Base-by-base conservation (phyloP, 2,888 invertebrate species). In the Himalopsyche anomala region DNA sequence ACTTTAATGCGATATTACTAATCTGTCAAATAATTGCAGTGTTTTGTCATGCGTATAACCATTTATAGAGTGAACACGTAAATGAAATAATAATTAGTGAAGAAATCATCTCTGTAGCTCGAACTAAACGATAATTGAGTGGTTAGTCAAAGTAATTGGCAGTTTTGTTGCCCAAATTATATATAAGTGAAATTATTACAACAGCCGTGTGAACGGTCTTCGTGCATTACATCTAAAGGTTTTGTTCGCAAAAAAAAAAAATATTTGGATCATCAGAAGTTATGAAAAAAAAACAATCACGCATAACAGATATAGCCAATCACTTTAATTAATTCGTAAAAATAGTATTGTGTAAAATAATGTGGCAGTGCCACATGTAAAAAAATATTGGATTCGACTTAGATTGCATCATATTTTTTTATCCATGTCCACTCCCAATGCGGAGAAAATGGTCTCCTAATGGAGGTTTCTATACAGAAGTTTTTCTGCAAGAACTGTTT, bases 271-370 rank as follows among this genome's bases (percentile, higher is more conserved):
- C 62, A 19, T n/a, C 19, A 19, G 28, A 62, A 19, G 62, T 62
- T 62, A 19, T 62, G 62, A 62, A 62, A 62, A 62, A 19, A 62
- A 62, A 62, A 56, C 56, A 56, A 56, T 56, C 19, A 62, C 62
- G 19, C 19, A 8, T 19, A 19, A 19, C 62, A 62, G 19, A 62
- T 62, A 19, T 62, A 15, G 62, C 19, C 62, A 62, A 19, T 19
- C 62, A 19, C 2, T 62, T 28, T 28, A 28, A 28, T 1, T n/a
- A 28, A 28, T 28, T 28, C 2, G 28, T 28, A 28, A 28, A 28
- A 28, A 28, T 28, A 28, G 28, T 28, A 28, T 28, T 28, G 8
- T 42, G 6, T 0, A 42, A 42, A 42, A 42, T 42, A 42, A 42
- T 8, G 8, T 6, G 42, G 42, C 42, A 8, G 2, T 42, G 42